phyloP scores from a whole-genome alignment of 2,797 vertebrate genomes.

The Gallinago stenura region DNA sequence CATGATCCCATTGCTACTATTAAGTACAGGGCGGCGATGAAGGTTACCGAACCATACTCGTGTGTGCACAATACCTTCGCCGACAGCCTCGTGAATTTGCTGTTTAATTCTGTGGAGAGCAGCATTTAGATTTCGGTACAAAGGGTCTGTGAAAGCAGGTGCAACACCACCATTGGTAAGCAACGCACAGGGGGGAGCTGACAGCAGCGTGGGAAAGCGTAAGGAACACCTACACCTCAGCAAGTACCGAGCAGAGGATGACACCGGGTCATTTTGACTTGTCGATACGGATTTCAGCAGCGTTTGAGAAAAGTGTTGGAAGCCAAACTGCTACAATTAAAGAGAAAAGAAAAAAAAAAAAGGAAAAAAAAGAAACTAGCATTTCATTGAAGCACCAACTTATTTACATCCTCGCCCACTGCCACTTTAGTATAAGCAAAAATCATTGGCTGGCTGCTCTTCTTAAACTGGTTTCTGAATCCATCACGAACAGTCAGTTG shows the following conservation, averaged over 20 bases:
- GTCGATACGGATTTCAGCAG: background rate
- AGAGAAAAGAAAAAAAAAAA: background rate
- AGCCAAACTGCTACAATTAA: background rate
- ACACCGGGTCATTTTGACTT: background rate
- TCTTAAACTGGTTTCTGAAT: slow-evolving; percentile 75
- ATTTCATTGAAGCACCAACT: background rate
- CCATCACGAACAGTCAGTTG: slow-evolving; percentile 75
- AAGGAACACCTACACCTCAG: slow-evolving; percentile 14
- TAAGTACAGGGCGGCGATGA: background rate
- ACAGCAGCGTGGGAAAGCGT: background rate
- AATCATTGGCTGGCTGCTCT: slow-evolving; percentile 57
- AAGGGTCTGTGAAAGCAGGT: background rate
- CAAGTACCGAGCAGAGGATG: background rate
- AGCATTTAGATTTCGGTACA: background rate
- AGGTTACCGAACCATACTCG: background rate
- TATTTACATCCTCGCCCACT: slow-evolving; percentile 13
- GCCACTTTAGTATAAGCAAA: slow-evolving; percentile 54
- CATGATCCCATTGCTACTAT: background rate
- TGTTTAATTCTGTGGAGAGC: background rate
- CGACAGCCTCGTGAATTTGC: background rate
- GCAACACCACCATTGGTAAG: background rate
- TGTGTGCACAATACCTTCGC: background rate
- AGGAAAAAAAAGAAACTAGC: background rate
- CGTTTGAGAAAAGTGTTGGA: background rate
- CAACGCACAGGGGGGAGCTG: background rate